Percentiles rank a stretch among this genome's conserved stretches.
These are phyloP conservation scores for Chaunax sp. DNA, from an alignment of 2,797 vertebrate genomes.

Conservation along the genomic window DNA sequence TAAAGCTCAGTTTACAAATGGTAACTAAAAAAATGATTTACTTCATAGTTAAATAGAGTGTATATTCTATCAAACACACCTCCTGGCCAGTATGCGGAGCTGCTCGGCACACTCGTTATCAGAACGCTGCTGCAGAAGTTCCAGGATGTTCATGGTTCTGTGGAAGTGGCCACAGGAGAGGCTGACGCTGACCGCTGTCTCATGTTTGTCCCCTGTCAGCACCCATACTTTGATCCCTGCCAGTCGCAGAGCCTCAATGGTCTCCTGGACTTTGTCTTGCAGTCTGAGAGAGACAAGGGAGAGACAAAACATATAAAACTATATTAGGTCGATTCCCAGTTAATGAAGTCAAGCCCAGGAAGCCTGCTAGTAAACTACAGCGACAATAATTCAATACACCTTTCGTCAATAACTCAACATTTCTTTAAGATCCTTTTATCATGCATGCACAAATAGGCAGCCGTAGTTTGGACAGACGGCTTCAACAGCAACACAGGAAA, in stretches of 20 bases:
- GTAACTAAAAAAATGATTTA: too few relatives aligned
- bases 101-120: slow-evolving; percentile 94
- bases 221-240: slow-evolving; percentile 99
- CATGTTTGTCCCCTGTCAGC: slow-evolving; percentile 96
- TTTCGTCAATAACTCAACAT: neutral
- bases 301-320: neutral
- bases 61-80: too few relatives aligned
- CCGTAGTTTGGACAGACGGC: too few relatives aligned
- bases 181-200: slow-evolving; percentile 97
- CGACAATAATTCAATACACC: neutral
- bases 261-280: slow-evolving; percentile 97
- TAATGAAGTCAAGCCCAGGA: neutral
- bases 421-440: neutral
- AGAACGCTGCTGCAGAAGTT: slow-evolving; percentile 92
- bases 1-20: too few relatives aligned
- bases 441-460: neutral
- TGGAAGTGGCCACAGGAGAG: slow-evolving; percentile 97
- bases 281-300: slow-evolving; percentile 78
- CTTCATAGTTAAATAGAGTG: too few relatives aligned
- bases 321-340: neutral
- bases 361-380: neutral
- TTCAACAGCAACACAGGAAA: too few relatives aligned
- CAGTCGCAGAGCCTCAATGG: slow-evolving; percentile 93
- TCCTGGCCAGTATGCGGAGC: slow-evolving; percentile 89
- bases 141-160: slow-evolving; percentile 95